These are phyloP conservation scores for Aricia agestis DNA, from an alignment of 1,140 invertebrate species.

Conservation along the genomic window DNA sequence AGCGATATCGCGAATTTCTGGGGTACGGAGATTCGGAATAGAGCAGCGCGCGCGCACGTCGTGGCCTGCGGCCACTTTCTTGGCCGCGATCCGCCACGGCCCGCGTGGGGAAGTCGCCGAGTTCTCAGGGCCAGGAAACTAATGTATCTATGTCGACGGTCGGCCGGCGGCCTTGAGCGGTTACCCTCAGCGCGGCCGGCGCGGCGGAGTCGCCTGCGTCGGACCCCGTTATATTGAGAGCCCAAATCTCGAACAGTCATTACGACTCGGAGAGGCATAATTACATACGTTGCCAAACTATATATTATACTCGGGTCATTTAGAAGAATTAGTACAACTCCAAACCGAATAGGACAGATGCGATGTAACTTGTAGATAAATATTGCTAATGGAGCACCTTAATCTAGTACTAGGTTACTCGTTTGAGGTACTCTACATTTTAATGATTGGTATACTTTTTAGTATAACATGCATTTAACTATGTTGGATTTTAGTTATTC, in stretches of 20 bases:
- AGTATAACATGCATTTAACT: too few relatives aligned
- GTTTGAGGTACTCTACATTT: too few relatives aligned
- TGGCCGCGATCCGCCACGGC: slow-evolving; percentile 51
- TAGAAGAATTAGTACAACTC: too few relatives aligned
- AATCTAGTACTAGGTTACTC: too few relatives aligned
- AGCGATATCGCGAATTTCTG: neutral
- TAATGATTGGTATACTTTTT: too few relatives aligned
- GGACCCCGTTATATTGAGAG: slow-evolving; percentile 61
- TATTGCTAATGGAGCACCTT: too few relatives aligned
- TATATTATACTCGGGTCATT: too few relatives aligned
- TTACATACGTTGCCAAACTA: neutral
- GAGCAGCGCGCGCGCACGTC: slow-evolving; percentile 7
- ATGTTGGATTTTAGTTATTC: too few relatives aligned
- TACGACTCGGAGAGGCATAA: neutral
- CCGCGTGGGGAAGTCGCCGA: slow-evolving; percentile 51
- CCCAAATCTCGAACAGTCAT: slow-evolving; percentile 53
- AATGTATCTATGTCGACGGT: slow-evolving; percentile 71
- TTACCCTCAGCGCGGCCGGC: slow-evolving; percentile 69
- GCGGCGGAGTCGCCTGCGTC: slow-evolving; percentile 54
- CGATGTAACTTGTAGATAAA: too few relatives aligned
- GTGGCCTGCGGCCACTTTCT: slow-evolving; percentile 52
- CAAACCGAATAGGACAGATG: too few relatives aligned
- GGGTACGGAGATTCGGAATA: slow-evolving; percentile 4
- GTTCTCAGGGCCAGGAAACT: slow-evolving; percentile 65
- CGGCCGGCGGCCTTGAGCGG: slow-evolving; percentile 71